Evolutionary conservation across 2,113 vertebrate species (phyloP), one percentile per base, ranked within the genome.

Genomic region (Todiramphus saurophagus): DNA sequence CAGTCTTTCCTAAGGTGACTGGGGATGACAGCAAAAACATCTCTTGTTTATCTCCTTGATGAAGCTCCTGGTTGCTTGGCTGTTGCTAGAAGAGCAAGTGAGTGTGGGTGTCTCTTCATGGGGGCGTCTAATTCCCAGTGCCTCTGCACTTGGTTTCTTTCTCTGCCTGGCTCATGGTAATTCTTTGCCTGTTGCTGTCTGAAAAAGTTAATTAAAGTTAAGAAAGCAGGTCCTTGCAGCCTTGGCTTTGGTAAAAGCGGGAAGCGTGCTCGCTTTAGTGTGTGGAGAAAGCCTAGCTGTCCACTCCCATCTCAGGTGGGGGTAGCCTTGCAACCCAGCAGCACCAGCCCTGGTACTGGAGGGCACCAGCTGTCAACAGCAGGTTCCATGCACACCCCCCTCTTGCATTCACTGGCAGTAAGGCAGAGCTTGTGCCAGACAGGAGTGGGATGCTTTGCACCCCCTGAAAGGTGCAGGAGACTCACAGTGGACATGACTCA

Each of bases 171-270:
- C 39, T 83, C 24, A 43, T 9, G 17, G 55, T 46, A 44, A 14
- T 21, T 41, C 41, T 48, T 60, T 63, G 68, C 28, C 58, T 62
- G 11, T 25, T 78, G 33, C 84, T 63, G 59, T 50, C 79, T 69
- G 72, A 73, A 66, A 66, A 58, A 14, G 7, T 16, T 64, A 39
- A 83, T 73, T 89, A 69, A 94, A 93, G 73, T 39, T 75, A 83
- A 95, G 58, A 74, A 73, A 80, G 46, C 48, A 50, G 74, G 11
- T 67, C 19, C 4, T 79, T 64, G 31, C 30, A 77, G 60, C 66
- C 33, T 74, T 85, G 1, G 3, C 31, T 53, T 53, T 13, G 14
- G 35, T 10, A 50, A 19, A 74, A 46, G 58, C 0, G 1, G 31
- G 30, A 83, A 74, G 10, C 1, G 1, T 70, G 28, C 43, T 76